Base-by-base conservation (phyloP, 2,797 vertebrate species). In the Melanotaenia nigrans region DNA sequence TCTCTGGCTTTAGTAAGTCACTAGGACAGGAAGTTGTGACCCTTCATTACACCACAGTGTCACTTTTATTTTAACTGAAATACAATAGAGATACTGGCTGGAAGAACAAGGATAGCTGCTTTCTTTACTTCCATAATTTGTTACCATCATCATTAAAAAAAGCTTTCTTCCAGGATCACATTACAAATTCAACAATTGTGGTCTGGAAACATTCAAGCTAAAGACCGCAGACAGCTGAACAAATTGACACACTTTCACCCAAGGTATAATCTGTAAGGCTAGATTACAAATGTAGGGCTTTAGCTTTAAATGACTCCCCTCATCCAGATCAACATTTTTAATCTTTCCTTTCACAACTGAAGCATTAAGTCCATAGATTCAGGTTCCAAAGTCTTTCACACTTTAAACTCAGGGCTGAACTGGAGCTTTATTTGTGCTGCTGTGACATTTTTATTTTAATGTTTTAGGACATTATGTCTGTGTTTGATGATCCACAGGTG, bases 271-370 rank as follows among this genome's bases (percentile, higher is more conserved):
- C 22, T 59, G 42, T 33, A 25, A 49, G 66, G 32, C 30, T 25
- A 20, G 30, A 51, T 51, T 36, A 35, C 8, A 59, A 36, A 67
- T 57, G 36, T 30, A 35, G 55, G 42, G 42, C 55, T 68, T 59
- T 32, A 32, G 42, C 18, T 58, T 47, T 68, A 47, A 49, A 58
- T 24, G 56, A 13, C 40, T 36, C 30, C 20, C 2, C 20, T 49
- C 24, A 28, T 30, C 55, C 55, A 11, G 28, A 25, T 49, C 20
- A 22, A 58, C 25, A n/a, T 47, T 58, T 47, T 57, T 67, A n/a
- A 68, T 45, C 57, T 24, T 20, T 16, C 16, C 14, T 59, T 32
- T 49, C 42, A 59, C 22, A 33, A 42, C 4, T 47, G n/a, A 68
- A 9, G 36, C 42, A 45, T 49, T 51, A 59, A 59, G 38, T 47